Evolutionary conservation across 1,140 invertebrate species (phyloP), one percentile per base, ranked within the genome.

Genomic region (Drosophila sulfurigaster): DNA sequence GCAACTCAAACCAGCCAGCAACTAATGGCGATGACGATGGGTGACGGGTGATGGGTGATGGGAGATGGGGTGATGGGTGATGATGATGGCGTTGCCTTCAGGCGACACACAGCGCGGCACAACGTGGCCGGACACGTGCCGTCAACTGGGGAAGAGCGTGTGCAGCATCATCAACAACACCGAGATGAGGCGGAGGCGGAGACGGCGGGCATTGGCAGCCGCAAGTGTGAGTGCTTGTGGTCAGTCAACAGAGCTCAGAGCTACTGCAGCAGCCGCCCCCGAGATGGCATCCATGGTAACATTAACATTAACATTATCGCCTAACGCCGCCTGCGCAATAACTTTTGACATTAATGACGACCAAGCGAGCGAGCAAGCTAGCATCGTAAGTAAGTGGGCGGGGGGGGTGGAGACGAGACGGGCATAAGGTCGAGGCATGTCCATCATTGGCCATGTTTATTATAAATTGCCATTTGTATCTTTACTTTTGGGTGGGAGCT

Each of bases 281-380:
- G 35, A 25, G 13, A 16, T 54, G 16, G 58, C 71, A 75, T 79
- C 73, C 74, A 51, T 65, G 57, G 65, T 66, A 75, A 54, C 62
- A 46, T 74, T 72, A 71, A 45, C 76, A 67, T 75, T 75, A 72
- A 77, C 79, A 78, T 81, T 81, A 81, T 81, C 79, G 79, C 51
- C 59, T 13, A 28, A 56, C 65, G 67, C 85, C 78, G 85, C 75
- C 86, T 83, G 77, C 80, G 85, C 83, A 83, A 88, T 88, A 88
- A 88, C 83, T 88, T 88, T 88, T 85, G 85, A 81, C 81, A 89
- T 89, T 89, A 89, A 89, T 89, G 85, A 81, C 81, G 85, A 81
- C 81, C 85, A 65, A 54, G 65, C 48, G 25, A 57, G 58, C 43
- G 59, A 43, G 68, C 72, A 51, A 72, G n/a, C 6, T 8, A 38